Conservation (phyloP, 2,113 vertebrate species). For the Nibea albiflora region DNA sequence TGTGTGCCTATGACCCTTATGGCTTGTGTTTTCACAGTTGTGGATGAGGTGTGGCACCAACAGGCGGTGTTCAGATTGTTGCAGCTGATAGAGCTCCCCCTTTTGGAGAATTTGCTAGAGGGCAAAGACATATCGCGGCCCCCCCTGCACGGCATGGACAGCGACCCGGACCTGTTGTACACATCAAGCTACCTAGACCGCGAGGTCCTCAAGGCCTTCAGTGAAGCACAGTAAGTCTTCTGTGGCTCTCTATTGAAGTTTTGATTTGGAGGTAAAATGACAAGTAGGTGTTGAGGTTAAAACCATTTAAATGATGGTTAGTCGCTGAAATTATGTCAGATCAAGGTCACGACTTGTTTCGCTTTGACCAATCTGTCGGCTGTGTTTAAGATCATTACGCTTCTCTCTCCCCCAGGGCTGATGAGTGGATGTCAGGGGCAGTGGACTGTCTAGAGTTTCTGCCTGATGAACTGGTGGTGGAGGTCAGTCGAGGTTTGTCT, state of each 20-base stretch:
- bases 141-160: slow-evolving; percentile 80
- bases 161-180: slow-evolving; percentile 84
- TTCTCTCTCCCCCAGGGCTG: slow-evolving; percentile 83
- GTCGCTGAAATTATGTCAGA: too few species aligned
- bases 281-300: neutral
- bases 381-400: neutral
- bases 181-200: slow-evolving; percentile 93
- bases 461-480: slow-evolving; percentile 92
- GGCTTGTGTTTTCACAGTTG: slow-evolving; percentile 81
- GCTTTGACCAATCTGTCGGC: neutral
- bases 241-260: neutral
- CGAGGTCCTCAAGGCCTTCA: slow-evolving; percentile 96
- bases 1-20: neutral
- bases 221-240: slow-evolving; percentile 92
- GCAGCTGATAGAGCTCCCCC: slow-evolving; percentile 94
- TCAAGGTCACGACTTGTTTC: neutral
- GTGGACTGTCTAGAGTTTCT: slow-evolving; percentile 95
- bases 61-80: slow-evolving; percentile 92
- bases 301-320: too few species aligned
- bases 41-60: slow-evolving; percentile 95
- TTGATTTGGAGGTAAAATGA: neutral
- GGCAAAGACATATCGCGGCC: slow-evolving; percentile 74
- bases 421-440: slow-evolving; percentile 94
- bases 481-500: slow-evolving; percentile 92
- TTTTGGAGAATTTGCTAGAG: slow-evolving; percentile 91